Conservation (phyloP, 1,140 invertebrate species). For the Tetragonula clypearis region DNA sequence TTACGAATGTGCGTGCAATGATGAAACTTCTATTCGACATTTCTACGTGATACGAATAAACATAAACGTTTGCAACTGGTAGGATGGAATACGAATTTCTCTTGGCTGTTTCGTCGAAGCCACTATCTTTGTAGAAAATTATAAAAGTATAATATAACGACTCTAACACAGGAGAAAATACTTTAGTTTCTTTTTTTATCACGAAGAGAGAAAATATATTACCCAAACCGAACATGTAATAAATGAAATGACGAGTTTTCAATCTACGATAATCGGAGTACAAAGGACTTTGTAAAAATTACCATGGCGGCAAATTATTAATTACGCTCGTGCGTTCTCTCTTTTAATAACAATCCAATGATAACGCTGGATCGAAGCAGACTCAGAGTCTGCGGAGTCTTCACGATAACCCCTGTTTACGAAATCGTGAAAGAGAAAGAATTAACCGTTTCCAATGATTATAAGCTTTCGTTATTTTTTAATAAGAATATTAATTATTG, state of each 20-base stretch:
- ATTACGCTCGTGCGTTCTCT: neutral
- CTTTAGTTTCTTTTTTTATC: neutral
- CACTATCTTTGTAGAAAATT: neutral
- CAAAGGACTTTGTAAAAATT: neutral
- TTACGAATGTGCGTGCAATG: slow-evolving; percentile 8
- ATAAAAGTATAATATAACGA: neutral
- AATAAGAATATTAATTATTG: neutral
- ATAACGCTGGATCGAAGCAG: slow-evolving; percentile 40
- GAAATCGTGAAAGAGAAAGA: neutral
- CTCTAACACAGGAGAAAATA: neutral
- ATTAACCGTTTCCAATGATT: neutral
- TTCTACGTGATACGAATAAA: slow-evolving; percentile 6
- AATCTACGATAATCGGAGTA: neutral
- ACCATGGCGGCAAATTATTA: slow-evolving; percentile 1
- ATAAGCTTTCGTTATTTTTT: neutral
- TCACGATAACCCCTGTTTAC: slow-evolving; percentile 55
- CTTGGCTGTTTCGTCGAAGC: neutral
- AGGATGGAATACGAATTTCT: slow-evolving; percentile 36
- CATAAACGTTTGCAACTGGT: slow-evolving; percentile 12
- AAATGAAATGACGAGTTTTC: neutral
- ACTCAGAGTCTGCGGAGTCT: slow-evolving; percentile 43
- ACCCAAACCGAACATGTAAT: neutral
- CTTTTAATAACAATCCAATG: neutral
- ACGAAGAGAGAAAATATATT: neutral
- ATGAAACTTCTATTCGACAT: slow-evolving; percentile 40